Percentiles rank a stretch among this genome's conserved stretches.
These are phyloP conservation scores for Xestia sexstrigata DNA, from an alignment of 2,888 invertebrate species.

Conservation along the genomic window DNA sequence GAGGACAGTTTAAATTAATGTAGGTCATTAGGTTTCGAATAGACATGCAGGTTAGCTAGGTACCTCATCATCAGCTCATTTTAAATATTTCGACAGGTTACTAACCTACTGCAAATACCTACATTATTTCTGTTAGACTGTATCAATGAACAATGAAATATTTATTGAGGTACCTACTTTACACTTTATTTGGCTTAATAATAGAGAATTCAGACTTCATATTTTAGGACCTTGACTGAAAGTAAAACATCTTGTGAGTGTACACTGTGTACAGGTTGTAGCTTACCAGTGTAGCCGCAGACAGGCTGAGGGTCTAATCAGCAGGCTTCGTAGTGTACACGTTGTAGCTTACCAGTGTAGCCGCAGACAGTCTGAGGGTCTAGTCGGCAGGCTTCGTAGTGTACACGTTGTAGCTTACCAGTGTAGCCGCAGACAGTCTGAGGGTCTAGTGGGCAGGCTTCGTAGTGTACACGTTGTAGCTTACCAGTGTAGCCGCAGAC, in stretches of 20 bases:
- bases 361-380: background rate
- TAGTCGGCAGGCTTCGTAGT: background rate
- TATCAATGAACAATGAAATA: no score
- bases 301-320: background rate
- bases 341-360: background rate
- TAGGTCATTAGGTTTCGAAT: background rate
- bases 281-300: background rate
- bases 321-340: background rate
- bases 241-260: background rate
- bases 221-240: background rate
- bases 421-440: background rate
- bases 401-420: background rate
- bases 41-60: no score
- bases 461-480: background rate
- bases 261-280: no score
- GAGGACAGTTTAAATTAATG: conserved; percentile 11
- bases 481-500: background rate
- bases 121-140: no score
- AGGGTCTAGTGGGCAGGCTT: background rate
- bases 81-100: no score
- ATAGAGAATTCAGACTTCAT: background rate
- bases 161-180: no score
- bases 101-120: no score
- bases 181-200: background rate
- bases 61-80: no score